These are phyloP conservation scores for Folsomia manolachei DNA, from an alignment of 2,888 invertebrate species.

Conservation along the genomic window DNA sequence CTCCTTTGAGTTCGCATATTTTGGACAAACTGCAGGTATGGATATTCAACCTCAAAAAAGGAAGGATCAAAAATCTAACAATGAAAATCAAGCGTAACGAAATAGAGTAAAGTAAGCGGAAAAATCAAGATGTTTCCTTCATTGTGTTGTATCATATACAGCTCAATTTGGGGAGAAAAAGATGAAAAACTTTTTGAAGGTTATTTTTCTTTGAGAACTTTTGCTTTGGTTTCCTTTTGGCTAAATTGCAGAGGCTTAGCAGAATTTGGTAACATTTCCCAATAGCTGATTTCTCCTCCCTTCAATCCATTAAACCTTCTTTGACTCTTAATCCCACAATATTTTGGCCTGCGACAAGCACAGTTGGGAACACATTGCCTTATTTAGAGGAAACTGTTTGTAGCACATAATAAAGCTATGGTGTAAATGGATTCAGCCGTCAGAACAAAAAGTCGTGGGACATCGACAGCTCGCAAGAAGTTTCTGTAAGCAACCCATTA, in stretches of 20 bases:
- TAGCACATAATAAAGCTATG: not conserved
- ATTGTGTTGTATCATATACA: not conserved
- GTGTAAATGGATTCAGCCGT: too few relatives aligned
- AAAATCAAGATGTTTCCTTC: not conserved
- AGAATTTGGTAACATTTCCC: slow-evolving; percentile 36
- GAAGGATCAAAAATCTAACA: not conserved
- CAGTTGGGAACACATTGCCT: slow-evolving; percentile 50
- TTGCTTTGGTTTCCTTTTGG: not conserved
- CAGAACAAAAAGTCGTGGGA: slow-evolving; percentile 11
- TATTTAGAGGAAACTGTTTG: slow-evolving; percentile 22
- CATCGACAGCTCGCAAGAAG: slow-evolving; percentile 15
- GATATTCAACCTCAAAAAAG: not conserved
- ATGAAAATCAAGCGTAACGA: not conserved
- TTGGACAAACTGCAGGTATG: too few relatives aligned
- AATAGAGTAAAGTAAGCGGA: not conserved
- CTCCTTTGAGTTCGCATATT: too few relatives aligned
- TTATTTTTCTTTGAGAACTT: not conserved
- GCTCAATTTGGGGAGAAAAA: not conserved
- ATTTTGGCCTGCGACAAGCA: slow-evolving; percentile 47
- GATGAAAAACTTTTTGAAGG: not conserved
- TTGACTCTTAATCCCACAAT: slow-evolving; percentile 46
- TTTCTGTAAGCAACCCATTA: slow-evolving; percentile 28
- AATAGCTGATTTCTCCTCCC: slow-evolving; percentile 34
- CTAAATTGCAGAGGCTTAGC: slow-evolving; percentile 5
- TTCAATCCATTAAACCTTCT: not conserved